Conservation (phyloP, 2,888 invertebrate species). For the Drosophila longiperda region DNA sequence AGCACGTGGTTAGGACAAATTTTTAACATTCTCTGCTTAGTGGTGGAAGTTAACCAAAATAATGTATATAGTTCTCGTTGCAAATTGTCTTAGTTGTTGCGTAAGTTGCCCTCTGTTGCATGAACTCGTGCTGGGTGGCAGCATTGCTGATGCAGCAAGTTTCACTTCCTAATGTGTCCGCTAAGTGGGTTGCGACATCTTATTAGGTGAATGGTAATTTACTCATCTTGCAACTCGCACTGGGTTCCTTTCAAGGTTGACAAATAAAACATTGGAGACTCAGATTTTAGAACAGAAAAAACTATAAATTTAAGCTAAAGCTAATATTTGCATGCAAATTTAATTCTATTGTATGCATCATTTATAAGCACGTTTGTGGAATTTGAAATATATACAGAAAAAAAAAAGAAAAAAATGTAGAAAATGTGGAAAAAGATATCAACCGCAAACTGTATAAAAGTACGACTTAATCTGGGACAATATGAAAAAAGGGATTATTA, state of each 20-base stretch:
- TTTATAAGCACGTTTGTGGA: not conserved
- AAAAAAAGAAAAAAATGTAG: not conserved
- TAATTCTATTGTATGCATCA: not conserved
- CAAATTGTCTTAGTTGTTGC: conserved; percentile 43
- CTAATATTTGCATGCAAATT: not conserved
- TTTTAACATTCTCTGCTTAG: not conserved
- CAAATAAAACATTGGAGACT: not conserved
- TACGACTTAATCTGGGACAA: not conserved
- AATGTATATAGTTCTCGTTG: conserved; percentile 40
- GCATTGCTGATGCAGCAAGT: conserved; percentile 21
- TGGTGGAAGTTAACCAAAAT: conserved; percentile 24
- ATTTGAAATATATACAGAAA: not conserved
- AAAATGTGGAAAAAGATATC: not conserved
- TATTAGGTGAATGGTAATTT: conserved; percentile 47
- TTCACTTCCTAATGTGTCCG: conserved; percentile 34
- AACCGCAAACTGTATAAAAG: conserved; percentile 1
- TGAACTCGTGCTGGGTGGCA: not conserved
- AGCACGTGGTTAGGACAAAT: conserved; percentile 31
- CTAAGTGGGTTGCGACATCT: conserved; percentile 38
- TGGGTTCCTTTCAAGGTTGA: not conserved
- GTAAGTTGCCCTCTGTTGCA: conserved; percentile 7
- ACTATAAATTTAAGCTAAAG: not conserved
- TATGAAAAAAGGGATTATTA: not conserved
- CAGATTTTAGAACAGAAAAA: not conserved
- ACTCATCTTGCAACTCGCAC: conserved; percentile 2